Evolutionary conservation across 1,140 invertebrate genomes (phyloP).

Genomic region (Lethrus apterus): DNA sequence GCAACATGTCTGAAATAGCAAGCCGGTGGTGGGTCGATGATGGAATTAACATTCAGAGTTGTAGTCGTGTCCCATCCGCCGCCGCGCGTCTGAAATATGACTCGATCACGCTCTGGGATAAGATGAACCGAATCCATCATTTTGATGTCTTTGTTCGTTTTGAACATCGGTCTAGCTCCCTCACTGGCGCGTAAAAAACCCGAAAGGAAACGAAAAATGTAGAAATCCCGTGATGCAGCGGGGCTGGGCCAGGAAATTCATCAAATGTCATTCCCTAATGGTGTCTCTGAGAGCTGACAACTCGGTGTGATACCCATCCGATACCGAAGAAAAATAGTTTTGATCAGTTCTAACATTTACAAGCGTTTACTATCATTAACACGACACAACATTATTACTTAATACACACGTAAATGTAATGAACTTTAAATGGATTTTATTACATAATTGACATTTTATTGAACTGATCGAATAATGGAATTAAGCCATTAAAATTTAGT

Average conservation of each 20-base stretch:
- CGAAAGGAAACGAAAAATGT: slow-evolving; percentile 33
- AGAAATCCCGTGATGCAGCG: slow-evolving; percentile 26
- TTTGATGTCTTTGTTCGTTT: slow-evolving; percentile 43
- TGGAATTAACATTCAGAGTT: slow-evolving; percentile 42
- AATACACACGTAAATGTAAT: too few species aligned
- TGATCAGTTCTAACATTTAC: slow-evolving; percentile 11
- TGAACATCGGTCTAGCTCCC: slow-evolving; percentile 23
- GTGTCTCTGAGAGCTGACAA: slow-evolving; percentile 25
- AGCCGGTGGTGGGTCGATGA: slow-evolving; percentile 29
- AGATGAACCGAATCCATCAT: slow-evolving; percentile 44
- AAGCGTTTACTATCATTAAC: slow-evolving; percentile 13
- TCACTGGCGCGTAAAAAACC: slow-evolving; percentile 25
- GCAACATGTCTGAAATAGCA: slow-evolving; percentile 34
- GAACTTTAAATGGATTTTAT: too few species aligned
- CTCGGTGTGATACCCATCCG: slow-evolving; percentile 21
- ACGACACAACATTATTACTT: too few species aligned
- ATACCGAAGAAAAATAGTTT: slow-evolving; percentile 20
- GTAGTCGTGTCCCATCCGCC: slow-evolving; percentile 32
- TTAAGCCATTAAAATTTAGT: too few species aligned
- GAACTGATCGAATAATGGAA: too few species aligned
- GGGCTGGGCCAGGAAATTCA: slow-evolving; percentile 27
- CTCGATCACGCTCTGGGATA: slow-evolving; percentile 42
- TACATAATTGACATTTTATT: too few species aligned
- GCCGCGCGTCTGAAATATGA: slow-evolving; percentile 38
- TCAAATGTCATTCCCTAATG: slow-evolving; percentile 33